These are phyloP conservation scores for Pygoscelis adeliae DNA, from an alignment of 2,113 vertebrate species.

Conservation along the genomic window DNA sequence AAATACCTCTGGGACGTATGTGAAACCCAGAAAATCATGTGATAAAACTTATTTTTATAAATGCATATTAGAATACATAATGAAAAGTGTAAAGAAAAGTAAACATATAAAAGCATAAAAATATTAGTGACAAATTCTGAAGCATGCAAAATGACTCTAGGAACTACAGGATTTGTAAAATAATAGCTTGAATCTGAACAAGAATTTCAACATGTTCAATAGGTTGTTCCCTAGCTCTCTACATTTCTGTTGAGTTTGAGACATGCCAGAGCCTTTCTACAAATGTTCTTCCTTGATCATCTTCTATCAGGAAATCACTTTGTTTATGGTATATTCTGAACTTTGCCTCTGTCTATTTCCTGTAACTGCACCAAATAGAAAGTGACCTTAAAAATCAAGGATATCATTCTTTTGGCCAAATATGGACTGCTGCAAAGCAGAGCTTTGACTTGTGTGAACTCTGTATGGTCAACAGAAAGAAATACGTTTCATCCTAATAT, in stretches of 20 bases:
- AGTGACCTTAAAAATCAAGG: neutral
- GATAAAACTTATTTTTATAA: neutral
- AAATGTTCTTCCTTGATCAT: neutral
- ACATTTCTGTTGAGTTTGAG: neutral
- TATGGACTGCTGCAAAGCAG: neutral
- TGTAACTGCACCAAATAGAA: neutral
- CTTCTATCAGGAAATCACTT: neutral
- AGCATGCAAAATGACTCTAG: neutral
- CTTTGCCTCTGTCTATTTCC: neutral
- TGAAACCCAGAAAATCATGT: neutral
- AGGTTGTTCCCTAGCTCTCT: neutral
- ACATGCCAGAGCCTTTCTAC: neutral
- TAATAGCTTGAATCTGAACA: neutral
- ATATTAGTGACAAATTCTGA: neutral
- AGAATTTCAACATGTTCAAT: neutral
- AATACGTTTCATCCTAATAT: neutral
- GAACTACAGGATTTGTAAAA: neutral
- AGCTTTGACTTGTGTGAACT: neutral
- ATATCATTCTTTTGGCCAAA: neutral
- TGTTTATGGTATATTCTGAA: neutral
- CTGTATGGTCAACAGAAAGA: neutral
- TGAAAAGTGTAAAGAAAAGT: neutral
- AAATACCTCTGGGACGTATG: accelerated
- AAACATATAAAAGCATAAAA: neutral
- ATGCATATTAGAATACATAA: neutral